Percentiles rank a stretch among this genome's conserved stretches.
These are phyloP conservation scores for Lytechinus variegatus DNA, from an alignment of 35 echinoderm and acorn worm genomes.

Conservation along the genomic window DNA sequence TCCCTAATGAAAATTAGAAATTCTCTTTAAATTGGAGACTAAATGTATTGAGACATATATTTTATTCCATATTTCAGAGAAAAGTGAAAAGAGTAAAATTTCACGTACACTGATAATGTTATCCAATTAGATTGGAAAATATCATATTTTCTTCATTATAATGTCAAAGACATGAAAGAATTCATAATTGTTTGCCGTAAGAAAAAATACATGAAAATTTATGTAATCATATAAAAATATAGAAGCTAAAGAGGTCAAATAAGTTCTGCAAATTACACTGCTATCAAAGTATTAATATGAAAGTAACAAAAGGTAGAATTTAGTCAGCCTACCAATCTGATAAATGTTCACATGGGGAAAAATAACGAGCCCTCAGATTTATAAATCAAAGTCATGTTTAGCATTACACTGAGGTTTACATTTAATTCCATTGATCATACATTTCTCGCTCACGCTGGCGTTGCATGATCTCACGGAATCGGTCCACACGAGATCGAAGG, in stretches of 20 bases:
- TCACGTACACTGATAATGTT: neutral
- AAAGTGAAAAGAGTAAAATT: neutral
- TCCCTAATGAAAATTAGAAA: neutral
- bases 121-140: neutral
- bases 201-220: neutral
- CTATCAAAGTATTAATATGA: neutral
- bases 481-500: slow-evolving; percentile 20
- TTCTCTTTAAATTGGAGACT: neutral
- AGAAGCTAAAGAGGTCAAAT: neutral
- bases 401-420: neutral
- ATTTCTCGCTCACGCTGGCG: neutral
- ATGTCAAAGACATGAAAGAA: neutral
- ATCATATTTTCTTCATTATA: neutral
- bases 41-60: neutral
- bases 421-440: neutral
- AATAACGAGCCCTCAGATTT: neutral
- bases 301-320: neutral
- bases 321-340: neutral
- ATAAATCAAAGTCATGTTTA: neutral
- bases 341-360: neutral
- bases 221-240: neutral
- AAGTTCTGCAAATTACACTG: neutral
- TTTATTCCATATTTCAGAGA: neutral
- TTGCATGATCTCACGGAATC: slow-evolving; percentile 22
- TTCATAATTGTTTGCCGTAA: neutral